Base-by-base conservation (phyloP, 30 jellyfish, hydroid and myxozoan species). In the Mastigias papua region DNA sequence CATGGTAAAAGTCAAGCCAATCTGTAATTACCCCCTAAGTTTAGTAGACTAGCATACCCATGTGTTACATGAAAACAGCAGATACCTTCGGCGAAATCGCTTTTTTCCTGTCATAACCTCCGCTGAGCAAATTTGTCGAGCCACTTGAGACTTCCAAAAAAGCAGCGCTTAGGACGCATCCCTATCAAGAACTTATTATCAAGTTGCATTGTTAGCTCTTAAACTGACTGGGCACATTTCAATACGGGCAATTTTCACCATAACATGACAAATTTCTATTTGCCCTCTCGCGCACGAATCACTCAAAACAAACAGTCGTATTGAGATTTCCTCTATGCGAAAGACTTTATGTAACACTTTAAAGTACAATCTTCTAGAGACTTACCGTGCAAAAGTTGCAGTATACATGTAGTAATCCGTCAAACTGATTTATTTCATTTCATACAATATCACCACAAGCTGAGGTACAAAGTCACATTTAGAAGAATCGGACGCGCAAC, bases 381-480 rank as follows among this genome's bases (percentile, higher is more conserved):
- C 74, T 63, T 72, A 33, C 34, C 10, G 67, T 34, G 42, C 42
- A 68, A 72, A n/a, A 26, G 0, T 17, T 27, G 68, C 62, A 73
- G 11, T 50, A 23, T 83, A 34, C 63, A 73, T 7, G 70, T 33
- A 84, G 61, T 69, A 67, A 83, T 27, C 79, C 64, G 60, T 58
- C 51, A 54, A 69, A 69, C 60, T 73, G 86, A 70, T 33, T 71
- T 62, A 37, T 28, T 70, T 27, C 74, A 21, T 51, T 66, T 70
- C 9, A n/a, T 10, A 61, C 51, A 83, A 83, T 83, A 30, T 65
- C 31, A 60, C 92, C 92, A 83, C 92, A 84, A 51, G 92, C 50
- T 28, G 85, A 42, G 31, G 32, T 37, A 83, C 35, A 60, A 58
- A 70, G 51, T 34, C 81, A n/a, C 73, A 21, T 51, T 48, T 34